Conservation (phyloP, 2,113 vertebrate genomes). For the Cepphus grylle region DNA sequence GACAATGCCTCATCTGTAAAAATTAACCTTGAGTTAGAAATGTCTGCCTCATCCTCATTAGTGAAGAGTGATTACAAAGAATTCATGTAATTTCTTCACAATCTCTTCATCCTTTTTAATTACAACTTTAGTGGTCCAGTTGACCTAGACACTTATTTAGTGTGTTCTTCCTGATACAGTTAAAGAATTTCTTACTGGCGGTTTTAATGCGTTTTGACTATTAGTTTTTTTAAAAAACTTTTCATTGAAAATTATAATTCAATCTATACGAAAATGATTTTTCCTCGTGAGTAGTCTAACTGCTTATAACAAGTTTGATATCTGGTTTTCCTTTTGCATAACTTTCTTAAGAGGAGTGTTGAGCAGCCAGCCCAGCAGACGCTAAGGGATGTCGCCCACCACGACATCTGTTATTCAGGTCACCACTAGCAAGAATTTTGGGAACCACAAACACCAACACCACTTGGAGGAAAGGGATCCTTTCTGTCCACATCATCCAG, state of each 20-base stretch:
- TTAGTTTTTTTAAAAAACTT: neutral
- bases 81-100: constrained; percentile 40
- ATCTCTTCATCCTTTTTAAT: constrained; percentile 39
- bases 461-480: neutral
- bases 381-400: neutral
- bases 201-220: neutral
- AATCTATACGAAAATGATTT: neutral
- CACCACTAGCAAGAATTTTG: neutral
- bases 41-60: constrained; percentile 46
- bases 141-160: constrained; percentile 12
- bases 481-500: neutral
- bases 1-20: constrained; percentile 41
- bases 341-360: neutral
- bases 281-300: neutral
- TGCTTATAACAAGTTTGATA: neutral
- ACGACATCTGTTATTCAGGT: neutral
- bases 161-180: neutral
- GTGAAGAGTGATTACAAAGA: constrained; percentile 47
- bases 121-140: constrained; percentile 22
- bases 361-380: neutral
- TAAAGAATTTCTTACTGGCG: neutral
- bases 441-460: neutral
- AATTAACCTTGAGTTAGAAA: constrained; percentile 56
- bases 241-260: neutral
- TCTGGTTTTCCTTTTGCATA: neutral